phyloP scores from a whole-genome alignment of 2,888 invertebrate species.

The Andrena chrysosceles region DNA sequence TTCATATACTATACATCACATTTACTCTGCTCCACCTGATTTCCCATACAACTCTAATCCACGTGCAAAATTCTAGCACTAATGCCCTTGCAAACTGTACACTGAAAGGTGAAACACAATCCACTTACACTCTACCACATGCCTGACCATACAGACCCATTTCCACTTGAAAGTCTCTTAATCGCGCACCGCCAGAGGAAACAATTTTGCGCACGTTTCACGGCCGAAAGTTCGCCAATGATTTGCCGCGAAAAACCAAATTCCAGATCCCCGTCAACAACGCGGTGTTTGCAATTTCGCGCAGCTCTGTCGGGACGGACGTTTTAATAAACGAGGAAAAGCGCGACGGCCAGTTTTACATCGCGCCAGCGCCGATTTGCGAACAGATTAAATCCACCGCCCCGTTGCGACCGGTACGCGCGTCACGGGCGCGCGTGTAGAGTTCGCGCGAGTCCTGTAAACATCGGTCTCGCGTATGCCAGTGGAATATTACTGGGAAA shows the following conservation, averaged over 20 bases:
- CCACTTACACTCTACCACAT: background rate
- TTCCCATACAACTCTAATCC: too few species aligned
- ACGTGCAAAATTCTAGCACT: too few species aligned
- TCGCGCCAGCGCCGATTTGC: conserved; percentile 18
- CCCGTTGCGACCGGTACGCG: background rate
- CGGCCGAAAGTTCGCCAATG: background rate
- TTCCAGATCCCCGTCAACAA: background rate
- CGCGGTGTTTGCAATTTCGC: conserved; percentile 15
- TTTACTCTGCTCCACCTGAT: too few species aligned
- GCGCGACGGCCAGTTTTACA: conserved; percentile 22
- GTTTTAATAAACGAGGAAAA: conserved; percentile 32
- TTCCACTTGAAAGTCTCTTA: too few species aligned
- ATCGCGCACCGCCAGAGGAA: too few species aligned
- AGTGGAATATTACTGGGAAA: background rate
- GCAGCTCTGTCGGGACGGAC: background rate
- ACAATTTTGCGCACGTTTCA: background rate
- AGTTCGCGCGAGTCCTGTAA: conserved; percentile 1
- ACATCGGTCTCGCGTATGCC: conserved; percentile 6
- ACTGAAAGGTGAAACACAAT: too few species aligned
- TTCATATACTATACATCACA: too few species aligned
- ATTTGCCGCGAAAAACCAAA: background rate
- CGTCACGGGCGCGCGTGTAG: background rate
- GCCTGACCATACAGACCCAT: background rate
- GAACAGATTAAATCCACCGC: conserved; percentile 40
- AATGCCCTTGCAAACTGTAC: too few species aligned